These are phyloP conservation scores for Brachionus paranguensis DNA, from an alignment of 1,140 invertebrate genomes.

Conservation along the genomic window DNA sequence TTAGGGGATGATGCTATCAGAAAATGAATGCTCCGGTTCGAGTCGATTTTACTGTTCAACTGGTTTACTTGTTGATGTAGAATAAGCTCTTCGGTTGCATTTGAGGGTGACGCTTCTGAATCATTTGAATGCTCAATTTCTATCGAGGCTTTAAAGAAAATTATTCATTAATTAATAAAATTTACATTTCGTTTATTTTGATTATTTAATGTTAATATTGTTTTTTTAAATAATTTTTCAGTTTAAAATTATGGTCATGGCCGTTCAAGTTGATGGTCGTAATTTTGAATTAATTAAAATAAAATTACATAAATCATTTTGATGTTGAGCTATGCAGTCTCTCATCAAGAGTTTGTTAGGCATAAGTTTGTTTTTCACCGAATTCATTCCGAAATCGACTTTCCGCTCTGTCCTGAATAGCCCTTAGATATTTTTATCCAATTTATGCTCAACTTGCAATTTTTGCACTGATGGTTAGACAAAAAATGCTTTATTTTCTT, in stretches of 20 bases:
- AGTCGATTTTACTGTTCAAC: background rate
- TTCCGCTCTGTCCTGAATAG: background rate
- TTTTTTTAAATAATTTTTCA: background rate
- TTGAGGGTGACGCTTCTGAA: background rate
- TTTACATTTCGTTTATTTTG: background rate
- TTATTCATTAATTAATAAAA: background rate
- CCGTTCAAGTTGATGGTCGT: constrained; percentile 34
- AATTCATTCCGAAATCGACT: background rate
- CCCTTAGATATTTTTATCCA: background rate
- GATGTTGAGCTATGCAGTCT: background rate
- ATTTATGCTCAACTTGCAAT: background rate
- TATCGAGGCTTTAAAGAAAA: background rate
- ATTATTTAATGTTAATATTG: background rate
- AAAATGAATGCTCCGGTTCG: background rate
- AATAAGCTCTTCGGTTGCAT: background rate
- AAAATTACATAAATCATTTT: constrained; percentile 5
- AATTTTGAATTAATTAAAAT: background rate
- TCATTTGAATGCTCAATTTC: background rate
- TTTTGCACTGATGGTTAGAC: background rate
- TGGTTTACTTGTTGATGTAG: background rate
- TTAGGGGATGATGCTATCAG: background rate
- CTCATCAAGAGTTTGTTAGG: background rate
- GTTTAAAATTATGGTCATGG: constrained; percentile 3
- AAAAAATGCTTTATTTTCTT: background rate
- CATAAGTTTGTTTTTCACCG: background rate